These are phyloP conservation scores for Pentamera pediparva DNA, from an alignment of 53 echinoderm and acorn worm genomes.

Conservation along the genomic window DNA sequence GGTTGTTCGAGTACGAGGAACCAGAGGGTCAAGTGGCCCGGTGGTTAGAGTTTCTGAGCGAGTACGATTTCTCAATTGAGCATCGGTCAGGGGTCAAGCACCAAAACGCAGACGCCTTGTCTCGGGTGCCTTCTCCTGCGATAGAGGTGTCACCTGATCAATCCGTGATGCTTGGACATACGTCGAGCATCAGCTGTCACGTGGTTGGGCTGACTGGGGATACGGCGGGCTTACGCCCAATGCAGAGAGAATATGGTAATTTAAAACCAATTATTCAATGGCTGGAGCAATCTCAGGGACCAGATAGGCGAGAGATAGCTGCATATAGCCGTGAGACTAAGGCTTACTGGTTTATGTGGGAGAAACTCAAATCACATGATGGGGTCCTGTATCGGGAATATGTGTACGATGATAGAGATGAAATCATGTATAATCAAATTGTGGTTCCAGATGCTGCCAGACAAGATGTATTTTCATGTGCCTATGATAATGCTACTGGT, in stretches of 20 bases:
- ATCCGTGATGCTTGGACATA: not conserved
- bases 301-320: not conserved
- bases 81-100: not conserved
- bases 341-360: not conserved
- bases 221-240: not conserved
- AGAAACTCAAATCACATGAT: not conserved
- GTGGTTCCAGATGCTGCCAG: not conserved
- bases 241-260: not conserved
- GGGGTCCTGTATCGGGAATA: no score
- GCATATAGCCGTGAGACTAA: not conserved
- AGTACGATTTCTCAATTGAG: not conserved
- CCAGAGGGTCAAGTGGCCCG: not conserved
- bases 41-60: not conserved
- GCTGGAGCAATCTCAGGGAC: not conserved
- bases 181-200: not conserved
- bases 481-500: not conserved
- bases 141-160: not conserved
- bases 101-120: not conserved
- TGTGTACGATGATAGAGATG: not conserved
- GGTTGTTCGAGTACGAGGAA: not conserved
- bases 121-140: not conserved
- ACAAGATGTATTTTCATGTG: not conserved
- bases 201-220: not conserved
- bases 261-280: not conserved
- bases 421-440: not conserved